These are phyloP conservation scores for Fringilla coelebs DNA, from an alignment of 2,797 vertebrate species.

Conservation along the genomic window DNA sequence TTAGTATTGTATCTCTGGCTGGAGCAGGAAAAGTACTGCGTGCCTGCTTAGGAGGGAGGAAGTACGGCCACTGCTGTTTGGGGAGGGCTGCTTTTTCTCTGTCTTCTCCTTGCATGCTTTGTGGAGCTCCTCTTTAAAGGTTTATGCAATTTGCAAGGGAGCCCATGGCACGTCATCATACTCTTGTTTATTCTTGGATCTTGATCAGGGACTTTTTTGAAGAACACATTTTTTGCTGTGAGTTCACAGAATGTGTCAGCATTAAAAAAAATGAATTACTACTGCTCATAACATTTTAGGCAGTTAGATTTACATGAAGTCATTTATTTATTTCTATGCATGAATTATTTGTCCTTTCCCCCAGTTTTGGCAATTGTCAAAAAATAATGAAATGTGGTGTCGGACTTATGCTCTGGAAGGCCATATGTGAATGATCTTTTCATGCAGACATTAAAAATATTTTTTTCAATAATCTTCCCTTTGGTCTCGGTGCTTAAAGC, in stretches of 20 bases:
- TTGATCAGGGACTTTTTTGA: slow-evolving; percentile 70
- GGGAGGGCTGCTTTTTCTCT: background rate
- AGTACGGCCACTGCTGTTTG: background rate
- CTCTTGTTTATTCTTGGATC: slow-evolving; percentile 60
- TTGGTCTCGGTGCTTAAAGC: background rate
- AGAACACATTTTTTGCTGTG: slow-evolving; percentile 69
- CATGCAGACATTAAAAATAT: background rate
- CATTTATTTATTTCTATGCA: slow-evolving; percentile 25
- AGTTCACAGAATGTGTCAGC: slow-evolving; percentile 73
- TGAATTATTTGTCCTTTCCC: slow-evolving; percentile 14
- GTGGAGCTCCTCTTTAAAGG: slow-evolving; percentile 49
- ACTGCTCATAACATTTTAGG: slow-evolving; percentile 52
- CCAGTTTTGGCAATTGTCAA: background rate
- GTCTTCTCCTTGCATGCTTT: slow-evolving; percentile 38
- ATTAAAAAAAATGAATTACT: slow-evolving; percentile 64
- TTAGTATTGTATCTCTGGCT: background rate
- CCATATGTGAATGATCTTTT: background rate
- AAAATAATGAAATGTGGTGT: background rate
- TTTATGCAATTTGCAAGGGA: slow-evolving; percentile 61
- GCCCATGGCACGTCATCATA: slow-evolving; percentile 54
- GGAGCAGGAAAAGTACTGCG: slow-evolving; percentile 53
- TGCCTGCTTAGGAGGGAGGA: slow-evolving; percentile 25
- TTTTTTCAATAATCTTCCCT: background rate
- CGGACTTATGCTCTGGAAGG: background rate
- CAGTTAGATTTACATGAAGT: slow-evolving; percentile 55